Conservation (phyloP, 2,113 vertebrate species). For the Mormyrus iriodes region DNA sequence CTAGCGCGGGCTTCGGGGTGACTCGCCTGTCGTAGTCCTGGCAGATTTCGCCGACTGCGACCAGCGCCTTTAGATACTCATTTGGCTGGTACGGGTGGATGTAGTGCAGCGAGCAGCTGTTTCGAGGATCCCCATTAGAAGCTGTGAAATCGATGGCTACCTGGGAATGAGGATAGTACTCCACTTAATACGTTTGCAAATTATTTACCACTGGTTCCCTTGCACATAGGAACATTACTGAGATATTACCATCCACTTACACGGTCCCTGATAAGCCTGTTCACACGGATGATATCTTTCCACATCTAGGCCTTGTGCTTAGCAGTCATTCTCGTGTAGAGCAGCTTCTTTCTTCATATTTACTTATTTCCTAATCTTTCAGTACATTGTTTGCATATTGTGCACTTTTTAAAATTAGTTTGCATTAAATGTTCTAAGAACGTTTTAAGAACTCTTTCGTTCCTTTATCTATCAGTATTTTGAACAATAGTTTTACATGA, state of each 20-base stretch:
- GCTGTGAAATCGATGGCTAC: conserved; percentile 99
- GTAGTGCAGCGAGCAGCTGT: conserved; percentile 98
- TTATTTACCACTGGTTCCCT: conserved; percentile 11
- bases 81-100: conserved; percentile 98
- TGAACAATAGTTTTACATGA: not conserved
- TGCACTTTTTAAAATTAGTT: not conserved
- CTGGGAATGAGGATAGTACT: conserved; percentile 53
- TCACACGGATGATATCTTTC: not conserved
- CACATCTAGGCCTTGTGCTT: not conserved
- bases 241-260: not conserved
- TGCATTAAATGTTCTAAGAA: not conserved
- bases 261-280: not conserved
- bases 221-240: not conserved
- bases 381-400: not conserved
- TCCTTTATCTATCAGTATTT: not conserved
- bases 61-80: conserved; percentile 93
- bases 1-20: not conserved
- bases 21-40: conserved; percentile 97
- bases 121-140: conserved; percentile 92
- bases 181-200: not conserved
- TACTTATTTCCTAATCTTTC: not conserved
- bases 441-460: not conserved
- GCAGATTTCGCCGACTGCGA: conserved; percentile 97
- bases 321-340: not conserved
- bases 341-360: not conserved